Percentiles rank a stretch among this genome's conserved stretches.
These are phyloP conservation scores for Oasisia sp. DNA, from an alignment of 2,888 invertebrate genomes.

Conservation along the genomic window DNA sequence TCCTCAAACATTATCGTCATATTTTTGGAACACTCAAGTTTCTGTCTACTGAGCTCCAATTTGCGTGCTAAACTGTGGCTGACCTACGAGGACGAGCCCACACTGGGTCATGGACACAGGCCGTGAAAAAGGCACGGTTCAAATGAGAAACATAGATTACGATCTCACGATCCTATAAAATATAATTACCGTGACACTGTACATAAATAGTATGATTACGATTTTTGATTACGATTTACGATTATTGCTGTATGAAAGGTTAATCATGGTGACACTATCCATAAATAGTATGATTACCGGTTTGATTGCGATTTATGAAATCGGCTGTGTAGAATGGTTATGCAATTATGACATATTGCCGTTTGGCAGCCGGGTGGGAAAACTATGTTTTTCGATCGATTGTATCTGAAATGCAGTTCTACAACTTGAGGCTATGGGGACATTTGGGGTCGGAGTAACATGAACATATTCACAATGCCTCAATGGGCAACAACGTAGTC, in stretches of 20 bases:
- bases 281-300: too few species aligned
- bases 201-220: neutral
- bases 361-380: too few species aligned
- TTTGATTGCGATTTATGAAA: too few species aligned
- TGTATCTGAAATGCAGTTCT: too few species aligned
- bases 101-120: neutral
- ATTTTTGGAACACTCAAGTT: neutral
- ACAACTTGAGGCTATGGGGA: too few species aligned
- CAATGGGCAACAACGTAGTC: too few species aligned
- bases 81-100: neutral
- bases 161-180: neutral
- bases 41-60: neutral
- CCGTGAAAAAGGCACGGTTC: neutral
- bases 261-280: too few species aligned
- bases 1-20: neutral
- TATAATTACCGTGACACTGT: neutral
- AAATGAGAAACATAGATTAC: neutral
- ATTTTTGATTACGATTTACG: neutral
- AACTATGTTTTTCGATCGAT: too few species aligned
- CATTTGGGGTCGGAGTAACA: too few species aligned
- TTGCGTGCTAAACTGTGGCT: neutral
- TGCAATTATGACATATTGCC: too few species aligned
- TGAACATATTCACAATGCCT: too few species aligned
- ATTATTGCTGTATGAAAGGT: neutral
- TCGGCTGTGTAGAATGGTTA: too few species aligned